Base-by-base conservation (phyloP, 2,113 vertebrate species). In the Periophthalmodon schlosseri region DNA sequence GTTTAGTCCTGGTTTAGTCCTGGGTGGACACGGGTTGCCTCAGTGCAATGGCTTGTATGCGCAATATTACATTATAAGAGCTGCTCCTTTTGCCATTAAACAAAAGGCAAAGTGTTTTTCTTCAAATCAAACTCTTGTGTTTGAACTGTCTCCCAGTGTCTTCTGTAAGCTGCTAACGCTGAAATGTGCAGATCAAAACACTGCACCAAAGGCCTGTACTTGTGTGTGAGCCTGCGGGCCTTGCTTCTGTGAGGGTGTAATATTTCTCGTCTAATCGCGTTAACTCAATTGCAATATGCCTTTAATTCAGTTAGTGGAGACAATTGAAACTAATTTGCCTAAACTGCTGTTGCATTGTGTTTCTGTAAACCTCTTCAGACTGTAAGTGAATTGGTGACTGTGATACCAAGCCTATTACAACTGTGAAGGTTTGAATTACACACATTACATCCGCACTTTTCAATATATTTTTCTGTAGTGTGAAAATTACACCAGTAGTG, bases 251-350 rank as follows among this genome's bases (percentile, higher is more conserved):
- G 63, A 82, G 79, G 77, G 75, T 82, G 87, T 78, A 88, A 80
- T 85, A 88, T 90, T 92, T 69, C 77, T 71, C 82, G 80, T 83
- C 81, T 92, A 90, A 93, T 93, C 90, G 72, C 78, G 90, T 89
- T 80, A 81, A 78, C 88, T 87, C 88, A 83, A 80, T 83, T 78
- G 85, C 86, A 67, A 86, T 88, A 82, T 84, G 86, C 88, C 92
- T 86, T 88, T 91, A 80, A 88, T 91, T 90, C 77, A 83, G 72
- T 86, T 86, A 91, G 88, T 89, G 74, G 84, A 86, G 85, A 89
- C 89, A 84, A 81, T 77, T 82, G 63, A 80, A 86, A 73, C 78
- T 76, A 76, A 91, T 91, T 91, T 87, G 80, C 84, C 86, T 82
- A 78, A 91, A 90, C 70, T 77, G 61, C 74, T 73, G 81, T 76